A percentile compares a stretch with the other conserved stretches of the same genome.
Evolutionary conservation across 2,888 invertebrate species (phyloP).

Genomic region (Polyommatus iphigenia): DNA sequence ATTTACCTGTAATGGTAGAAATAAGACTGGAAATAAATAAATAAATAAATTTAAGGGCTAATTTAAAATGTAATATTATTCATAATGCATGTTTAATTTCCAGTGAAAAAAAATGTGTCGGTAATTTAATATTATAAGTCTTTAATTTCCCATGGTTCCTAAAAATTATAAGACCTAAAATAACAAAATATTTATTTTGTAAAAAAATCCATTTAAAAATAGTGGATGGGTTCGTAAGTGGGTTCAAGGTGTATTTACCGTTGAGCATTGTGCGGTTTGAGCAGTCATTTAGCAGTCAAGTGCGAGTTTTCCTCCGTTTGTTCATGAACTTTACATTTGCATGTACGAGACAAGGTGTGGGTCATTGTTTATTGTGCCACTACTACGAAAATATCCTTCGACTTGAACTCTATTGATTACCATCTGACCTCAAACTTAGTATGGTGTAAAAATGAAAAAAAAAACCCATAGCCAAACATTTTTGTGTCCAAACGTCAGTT

Average conservation of each 20-base stretch:
- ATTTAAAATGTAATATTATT: too few species aligned
- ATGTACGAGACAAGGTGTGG: slow-evolving; percentile 24
- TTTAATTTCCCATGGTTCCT: too few species aligned
- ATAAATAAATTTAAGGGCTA: too few species aligned
- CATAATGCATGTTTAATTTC: too few species aligned
- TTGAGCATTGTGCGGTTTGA: slow-evolving; percentile 31
- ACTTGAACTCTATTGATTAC: neutral
- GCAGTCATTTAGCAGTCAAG: slow-evolving; percentile 33
- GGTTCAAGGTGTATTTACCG: slow-evolving; percentile 28
- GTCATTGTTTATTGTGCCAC: slow-evolving; percentile 7
- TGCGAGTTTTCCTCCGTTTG: slow-evolving; percentile 31
- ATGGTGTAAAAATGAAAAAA: too few species aligned
- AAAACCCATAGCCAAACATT: neutral
- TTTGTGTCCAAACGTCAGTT: neutral
- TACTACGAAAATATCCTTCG: neutral
- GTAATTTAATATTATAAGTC: too few species aligned
- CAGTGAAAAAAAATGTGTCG: too few species aligned
- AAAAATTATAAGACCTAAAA: too few species aligned
- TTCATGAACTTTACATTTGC: slow-evolving; percentile 36
- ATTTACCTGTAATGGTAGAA: too few species aligned
- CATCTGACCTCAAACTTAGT: neutral
- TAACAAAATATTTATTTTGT: neutral
- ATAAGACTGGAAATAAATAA: too few species aligned
- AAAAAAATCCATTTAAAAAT: neutral
- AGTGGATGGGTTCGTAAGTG: neutral